Percentiles rank a stretch among this genome's conserved stretches.
Conservation (phyloP, 2,888 invertebrate species). For the Eupithecia pulchellata region DNA sequence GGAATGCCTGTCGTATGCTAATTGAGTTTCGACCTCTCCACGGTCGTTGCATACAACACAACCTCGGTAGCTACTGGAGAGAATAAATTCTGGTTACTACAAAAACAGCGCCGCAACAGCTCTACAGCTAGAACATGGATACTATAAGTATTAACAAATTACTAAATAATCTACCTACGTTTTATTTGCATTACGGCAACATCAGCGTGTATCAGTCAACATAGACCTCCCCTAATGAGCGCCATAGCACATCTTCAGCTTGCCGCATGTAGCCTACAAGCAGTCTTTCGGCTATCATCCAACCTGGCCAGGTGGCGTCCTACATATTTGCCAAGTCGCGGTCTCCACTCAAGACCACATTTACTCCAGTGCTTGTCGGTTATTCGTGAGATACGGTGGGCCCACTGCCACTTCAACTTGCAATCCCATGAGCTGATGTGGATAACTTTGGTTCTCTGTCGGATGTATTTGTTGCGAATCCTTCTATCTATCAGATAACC, state of each 20-base stretch:
- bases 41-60: constrained; percentile 56
- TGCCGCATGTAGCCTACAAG: no score
- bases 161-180: not conserved
- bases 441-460: not conserved
- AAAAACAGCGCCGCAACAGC: not conserved
- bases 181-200: not conserved
- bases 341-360: not conserved
- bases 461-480: no score
- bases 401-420: not conserved
- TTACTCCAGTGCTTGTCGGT: not conserved
- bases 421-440: not conserved
- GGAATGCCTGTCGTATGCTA: constrained; percentile 54
- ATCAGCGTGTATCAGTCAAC: not conserved
- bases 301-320: no score
- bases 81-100: not conserved
- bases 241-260: not conserved
- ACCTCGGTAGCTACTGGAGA: not conserved
- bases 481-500: no score
- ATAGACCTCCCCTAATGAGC: not conserved
- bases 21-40: constrained; percentile 67
- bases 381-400: not conserved
- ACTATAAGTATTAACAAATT: not conserved
- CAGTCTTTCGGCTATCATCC: no score
- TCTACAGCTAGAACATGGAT: not conserved
- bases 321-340: not conserved